Evolutionary conservation across 2,888 invertebrate genomes (phyloP), one percentile per base, ranked within the genome.

Genomic region (Hirtodrosophila confusa): DNA sequence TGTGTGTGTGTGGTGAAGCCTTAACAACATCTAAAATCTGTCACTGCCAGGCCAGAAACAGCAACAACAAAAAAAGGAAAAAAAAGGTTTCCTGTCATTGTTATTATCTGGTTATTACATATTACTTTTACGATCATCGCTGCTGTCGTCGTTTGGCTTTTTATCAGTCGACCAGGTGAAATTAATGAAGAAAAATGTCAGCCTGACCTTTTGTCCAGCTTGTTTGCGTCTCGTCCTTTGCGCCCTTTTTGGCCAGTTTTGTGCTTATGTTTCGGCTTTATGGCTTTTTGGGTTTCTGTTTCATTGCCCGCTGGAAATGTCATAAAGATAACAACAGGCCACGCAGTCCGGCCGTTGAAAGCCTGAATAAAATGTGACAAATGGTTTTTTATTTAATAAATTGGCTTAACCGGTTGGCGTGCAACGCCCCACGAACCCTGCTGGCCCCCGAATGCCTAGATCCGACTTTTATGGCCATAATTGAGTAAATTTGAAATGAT

Each of bases 371-470:
- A 86, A 88, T 84, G 84, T 86, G 88, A 88, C 84, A 88, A 84
- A 84, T 88, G 88, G 77, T 80, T 73, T 88, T 78, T 83, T 75
- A 79, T 88, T 88, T 86, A 88, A 84, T 84, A 86, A 84, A 84
- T 84, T 84, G 88, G 88, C 84, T 86, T 83, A 86, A 83, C 83
- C 83, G 68, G 83, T 66, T 82, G 75, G 53, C 83, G 63, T 80
- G 69, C 45, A 45, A 55, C 45, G 51, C 53, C 64, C 58, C 56
- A 54, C 65, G 64, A 58, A 40, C 54, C 33, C 10, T 11, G 45
- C 33, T 27, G 27, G 3, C 10, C 3, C 29, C 35, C 63, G 7
- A 50, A 54, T 39, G 40, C 49, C 39, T 49, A 56, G 31, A 43
- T 41, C 66, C 69, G 84, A 70, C 84, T 72, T 63, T 79, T 79